Evolutionary conservation across 1,140 invertebrate genomes (phyloP).

Genomic region (Bombus superbus): DNA sequence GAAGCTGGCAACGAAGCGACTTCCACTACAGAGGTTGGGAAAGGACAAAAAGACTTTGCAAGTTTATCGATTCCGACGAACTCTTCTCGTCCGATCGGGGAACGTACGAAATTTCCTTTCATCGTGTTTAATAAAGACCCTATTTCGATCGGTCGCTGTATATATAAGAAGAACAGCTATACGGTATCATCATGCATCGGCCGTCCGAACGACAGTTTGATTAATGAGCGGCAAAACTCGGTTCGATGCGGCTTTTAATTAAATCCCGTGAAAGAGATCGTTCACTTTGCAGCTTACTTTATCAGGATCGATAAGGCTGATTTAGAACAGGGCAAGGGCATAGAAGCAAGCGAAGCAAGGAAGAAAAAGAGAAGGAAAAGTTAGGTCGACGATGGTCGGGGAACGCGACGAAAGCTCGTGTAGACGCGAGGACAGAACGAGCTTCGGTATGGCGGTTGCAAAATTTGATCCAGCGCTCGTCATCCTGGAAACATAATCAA

Average conservation of each 20-base stretch:
- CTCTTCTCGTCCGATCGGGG: not conserved
- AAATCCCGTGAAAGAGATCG: constrained; percentile 19
- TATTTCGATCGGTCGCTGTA: not conserved
- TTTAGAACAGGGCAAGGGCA: not conserved
- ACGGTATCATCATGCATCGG: not conserved
- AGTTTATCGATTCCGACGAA: too few relatives aligned
- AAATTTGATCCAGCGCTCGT: constrained; percentile 66
- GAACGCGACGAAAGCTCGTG: constrained; percentile 31
- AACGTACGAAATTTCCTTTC: not conserved
- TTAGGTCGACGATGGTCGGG: not conserved
- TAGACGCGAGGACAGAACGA: constrained; percentile 1
- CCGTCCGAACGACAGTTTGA: constrained; percentile 14
- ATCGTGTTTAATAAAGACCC: constrained; percentile 7
- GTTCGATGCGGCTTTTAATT: constrained; percentile 30
- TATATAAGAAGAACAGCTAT: not conserved
- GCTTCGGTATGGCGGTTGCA: constrained; percentile 47
- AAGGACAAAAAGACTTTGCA: too few relatives aligned
- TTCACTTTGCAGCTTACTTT: constrained; percentile 25
- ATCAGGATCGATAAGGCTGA: constrained; percentile 33
- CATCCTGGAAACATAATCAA: constrained; percentile 69
- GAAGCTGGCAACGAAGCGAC: not conserved
- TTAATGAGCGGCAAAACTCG: constrained; percentile 22
- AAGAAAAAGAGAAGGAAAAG: not conserved
- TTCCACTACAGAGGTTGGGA: not conserved
- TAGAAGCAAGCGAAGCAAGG: not conserved